phyloP scores from a whole-genome alignment of 2,797 vertebrate species.

The Acanthiza pusilla region DNA sequence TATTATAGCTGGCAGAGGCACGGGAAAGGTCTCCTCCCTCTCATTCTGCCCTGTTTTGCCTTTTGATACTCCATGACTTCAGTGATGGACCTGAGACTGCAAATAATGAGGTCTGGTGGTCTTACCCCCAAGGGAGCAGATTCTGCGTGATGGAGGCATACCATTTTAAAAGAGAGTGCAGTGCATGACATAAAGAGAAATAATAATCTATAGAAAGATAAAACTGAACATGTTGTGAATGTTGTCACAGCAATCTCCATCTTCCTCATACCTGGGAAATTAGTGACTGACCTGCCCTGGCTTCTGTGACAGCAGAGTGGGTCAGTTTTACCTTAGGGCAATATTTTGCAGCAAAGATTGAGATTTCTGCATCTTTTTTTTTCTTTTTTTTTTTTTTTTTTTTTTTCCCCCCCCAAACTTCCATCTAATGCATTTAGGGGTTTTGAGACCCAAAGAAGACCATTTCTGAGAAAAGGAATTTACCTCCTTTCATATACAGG shows the following conservation, averaged over 20 bases:
- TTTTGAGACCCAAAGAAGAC: background rate
- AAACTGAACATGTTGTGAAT: background rate
- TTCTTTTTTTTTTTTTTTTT: background rate
- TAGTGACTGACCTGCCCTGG: background rate
- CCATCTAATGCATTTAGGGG: background rate
- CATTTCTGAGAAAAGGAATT: background rate
- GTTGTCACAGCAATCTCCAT: background rate
- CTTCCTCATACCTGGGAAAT: background rate
- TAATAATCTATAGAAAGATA: background rate
- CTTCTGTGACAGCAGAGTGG: background rate
- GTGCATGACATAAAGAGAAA: background rate
- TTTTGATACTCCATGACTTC: background rate
- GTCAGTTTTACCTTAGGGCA: background rate
- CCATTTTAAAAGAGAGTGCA: background rate
- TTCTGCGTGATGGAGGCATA: background rate
- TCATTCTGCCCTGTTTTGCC: background rate
- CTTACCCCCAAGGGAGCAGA: background rate
- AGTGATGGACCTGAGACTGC: rapidly evolving
- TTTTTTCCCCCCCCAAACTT: background rate
- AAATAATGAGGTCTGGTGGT: background rate
- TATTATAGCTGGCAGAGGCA: background rate
- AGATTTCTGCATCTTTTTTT: background rate
- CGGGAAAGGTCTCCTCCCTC: background rate
- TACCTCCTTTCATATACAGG: background rate
- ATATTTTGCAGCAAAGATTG: background rate